A percentile compares a stretch with the other conserved stretches of the same genome.
These are phyloP conservation scores for Hydrotaea diabolus DNA, from an alignment of 2,888 invertebrate genomes.

Conservation along the genomic window DNA sequence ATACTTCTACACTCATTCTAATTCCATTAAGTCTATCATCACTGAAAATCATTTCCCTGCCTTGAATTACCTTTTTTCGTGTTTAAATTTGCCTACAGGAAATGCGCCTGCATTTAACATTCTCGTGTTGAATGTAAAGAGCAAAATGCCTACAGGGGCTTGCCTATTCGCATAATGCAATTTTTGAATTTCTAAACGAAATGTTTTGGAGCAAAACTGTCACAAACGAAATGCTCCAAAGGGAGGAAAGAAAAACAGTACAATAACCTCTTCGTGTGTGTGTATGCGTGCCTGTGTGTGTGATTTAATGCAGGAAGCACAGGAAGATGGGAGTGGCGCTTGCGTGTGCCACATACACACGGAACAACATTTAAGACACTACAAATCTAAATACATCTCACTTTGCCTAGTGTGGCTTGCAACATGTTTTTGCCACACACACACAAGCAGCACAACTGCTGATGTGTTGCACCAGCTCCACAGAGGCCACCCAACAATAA, in stretches of 20 bases:
- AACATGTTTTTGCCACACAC: slow-evolving; percentile 28
- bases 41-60: too few relatives aligned
- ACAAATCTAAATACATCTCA: slow-evolving; percentile 57
- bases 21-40: too few relatives aligned
- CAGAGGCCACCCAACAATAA: slow-evolving; percentile 18
- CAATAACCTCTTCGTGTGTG: slow-evolving; percentile 28
- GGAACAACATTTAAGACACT: slow-evolving; percentile 20
- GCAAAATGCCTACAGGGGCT: neutral
- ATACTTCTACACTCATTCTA: too few relatives aligned
- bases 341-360: slow-evolving; percentile 9
- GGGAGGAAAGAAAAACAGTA: slow-evolving; percentile 13
- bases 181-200: slow-evolving; percentile 8
- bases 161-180: slow-evolving; percentile 7
- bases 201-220: neutral
- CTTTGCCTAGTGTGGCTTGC: slow-evolving; percentile 8
- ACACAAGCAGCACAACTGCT: too few relatives aligned
- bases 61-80: too few relatives aligned
- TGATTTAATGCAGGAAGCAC: neutral
- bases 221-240: slow-evolving; percentile 18
- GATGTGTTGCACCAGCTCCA: too few relatives aligned
- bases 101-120: neutral
- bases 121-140: neutral
- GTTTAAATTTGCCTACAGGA: neutral
- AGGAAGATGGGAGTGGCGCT: neutral
- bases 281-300: neutral